Evolutionary conservation across 2,113 vertebrate species (phyloP).

Genomic region (Condylura cristata): DNA sequence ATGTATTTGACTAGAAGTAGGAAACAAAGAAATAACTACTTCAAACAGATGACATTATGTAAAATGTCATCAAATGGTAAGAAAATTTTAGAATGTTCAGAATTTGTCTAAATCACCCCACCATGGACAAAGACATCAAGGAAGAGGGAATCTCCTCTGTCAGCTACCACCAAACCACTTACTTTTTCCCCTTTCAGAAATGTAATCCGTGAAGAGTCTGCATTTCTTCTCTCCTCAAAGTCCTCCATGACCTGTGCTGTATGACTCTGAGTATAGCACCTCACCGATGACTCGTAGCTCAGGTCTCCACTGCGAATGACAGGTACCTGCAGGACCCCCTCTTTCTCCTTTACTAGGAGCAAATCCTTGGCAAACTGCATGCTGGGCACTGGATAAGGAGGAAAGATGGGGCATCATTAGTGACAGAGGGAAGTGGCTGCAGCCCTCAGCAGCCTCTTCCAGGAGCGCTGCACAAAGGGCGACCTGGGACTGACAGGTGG

Average conservation of each 20-base stretch:
- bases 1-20: neutral
- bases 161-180: neutral
- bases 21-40: neutral
- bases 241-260: conserved; percentile 93
- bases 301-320: conserved; percentile 93
- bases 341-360: conserved; percentile 92
- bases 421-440: neutral
- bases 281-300: conserved; percentile 93
- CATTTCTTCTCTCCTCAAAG: conserved; percentile 93
- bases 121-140: neutral
- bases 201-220: conserved; percentile 92
- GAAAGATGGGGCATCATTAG: neutral
- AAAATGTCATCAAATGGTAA: neutral
- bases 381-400: conserved; percentile 90
- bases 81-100: neutral
- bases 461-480: neutral
- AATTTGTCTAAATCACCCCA: neutral
- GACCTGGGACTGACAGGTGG: neutral
- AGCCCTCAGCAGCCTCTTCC: neutral
- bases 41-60: neutral
- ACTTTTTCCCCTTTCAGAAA: conserved; percentile 97
- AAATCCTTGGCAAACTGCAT: conserved; percentile 96
- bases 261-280: conserved; percentile 94
- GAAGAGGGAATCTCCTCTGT: neutral
- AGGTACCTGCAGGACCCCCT: conserved; percentile 89